phyloP scores from a whole-genome alignment of 2,888 invertebrate species.

The Iselma pallidipennis region DNA sequence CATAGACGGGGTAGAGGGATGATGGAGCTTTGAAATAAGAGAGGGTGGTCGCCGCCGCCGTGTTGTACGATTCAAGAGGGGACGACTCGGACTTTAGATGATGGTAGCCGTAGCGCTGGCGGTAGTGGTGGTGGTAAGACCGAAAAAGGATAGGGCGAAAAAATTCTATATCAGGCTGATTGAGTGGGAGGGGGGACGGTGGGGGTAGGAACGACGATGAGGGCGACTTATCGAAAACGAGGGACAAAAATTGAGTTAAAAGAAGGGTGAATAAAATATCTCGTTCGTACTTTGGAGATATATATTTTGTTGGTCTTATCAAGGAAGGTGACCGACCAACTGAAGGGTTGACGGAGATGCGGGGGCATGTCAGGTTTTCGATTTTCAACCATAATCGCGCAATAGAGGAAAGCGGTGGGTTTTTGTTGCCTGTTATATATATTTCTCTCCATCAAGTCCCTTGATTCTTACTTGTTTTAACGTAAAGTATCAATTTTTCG shows the following conservation, averaged over 20 bases:
- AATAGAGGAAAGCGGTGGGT: too few species aligned
- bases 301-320: neutral
- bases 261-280: constrained; percentile 43
- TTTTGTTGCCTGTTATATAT: too few species aligned
- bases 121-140: constrained; percentile 7
- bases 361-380: too few species aligned
- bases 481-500: neutral
- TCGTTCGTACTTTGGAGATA: constrained; percentile 11
- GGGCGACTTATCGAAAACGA: constrained; percentile 14
- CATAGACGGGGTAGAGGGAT: constrained; percentile 1
- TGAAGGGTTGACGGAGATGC: neutral
- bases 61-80: neutral
- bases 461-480: neutral
- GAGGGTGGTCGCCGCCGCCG: constrained; percentile 9
- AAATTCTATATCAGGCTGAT: neutral
- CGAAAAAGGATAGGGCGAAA: constrained; percentile 16
- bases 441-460: too few species aligned
- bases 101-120: neutral
- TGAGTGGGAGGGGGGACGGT: neutral
- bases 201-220: constrained; percentile 8
- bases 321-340: neutral
- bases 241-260: constrained; percentile 40
- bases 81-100: neutral
- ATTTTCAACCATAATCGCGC: neutral
- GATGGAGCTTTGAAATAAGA: constrained; percentile 6